phyloP scores from a whole-genome alignment of 2,797 vertebrate genomes.

The Siniperca undulata region DNA sequence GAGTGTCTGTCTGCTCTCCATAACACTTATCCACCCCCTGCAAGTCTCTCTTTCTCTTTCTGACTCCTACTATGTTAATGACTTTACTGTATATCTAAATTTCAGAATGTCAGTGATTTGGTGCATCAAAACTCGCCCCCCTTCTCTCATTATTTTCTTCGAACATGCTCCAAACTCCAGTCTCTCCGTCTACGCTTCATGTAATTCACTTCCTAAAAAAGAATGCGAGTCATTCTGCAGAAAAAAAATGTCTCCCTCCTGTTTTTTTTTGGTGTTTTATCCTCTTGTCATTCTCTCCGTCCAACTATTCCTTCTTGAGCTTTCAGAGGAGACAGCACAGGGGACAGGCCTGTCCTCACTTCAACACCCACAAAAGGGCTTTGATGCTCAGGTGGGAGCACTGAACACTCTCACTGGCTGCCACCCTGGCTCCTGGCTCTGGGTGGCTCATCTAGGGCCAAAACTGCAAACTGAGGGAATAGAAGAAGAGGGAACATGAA shows the following conservation, averaged over 20 bases:
- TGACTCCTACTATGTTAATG: conserved; percentile 1
- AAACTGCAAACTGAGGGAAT: conserved; percentile 44
- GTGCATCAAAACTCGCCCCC: background rate
- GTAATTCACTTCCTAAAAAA: conserved; percentile 27
- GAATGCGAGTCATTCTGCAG: conserved; percentile 22
- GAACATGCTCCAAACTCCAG: background rate
- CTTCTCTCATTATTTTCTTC: background rate
- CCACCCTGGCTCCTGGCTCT: conserved; percentile 53
- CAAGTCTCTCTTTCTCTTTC: background rate
- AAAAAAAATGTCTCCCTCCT: background rate
- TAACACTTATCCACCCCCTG: background rate
- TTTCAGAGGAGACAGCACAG: conserved; percentile 28
- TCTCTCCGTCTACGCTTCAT: background rate
- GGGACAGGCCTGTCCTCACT: conserved; percentile 49
- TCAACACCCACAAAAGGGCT: conserved; percentile 55
- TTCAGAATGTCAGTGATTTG: background rate
- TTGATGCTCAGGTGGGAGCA: conserved; percentile 62
- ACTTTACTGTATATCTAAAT: conserved; percentile 6
- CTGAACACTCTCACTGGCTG: conserved; percentile 57
- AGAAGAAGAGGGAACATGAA: conserved; percentile 30
- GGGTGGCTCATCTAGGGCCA: conserved; percentile 54
- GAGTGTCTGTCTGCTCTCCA: background rate
- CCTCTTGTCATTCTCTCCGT: conserved; percentile 20
- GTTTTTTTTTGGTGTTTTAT: conserved; percentile 1
- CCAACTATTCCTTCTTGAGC: conserved; percentile 27